Evolutionary conservation across 2,797 vertebrate genomes (phyloP), one percentile per base, ranked within the genome.

Genomic region (Mycteria americana): DNA sequence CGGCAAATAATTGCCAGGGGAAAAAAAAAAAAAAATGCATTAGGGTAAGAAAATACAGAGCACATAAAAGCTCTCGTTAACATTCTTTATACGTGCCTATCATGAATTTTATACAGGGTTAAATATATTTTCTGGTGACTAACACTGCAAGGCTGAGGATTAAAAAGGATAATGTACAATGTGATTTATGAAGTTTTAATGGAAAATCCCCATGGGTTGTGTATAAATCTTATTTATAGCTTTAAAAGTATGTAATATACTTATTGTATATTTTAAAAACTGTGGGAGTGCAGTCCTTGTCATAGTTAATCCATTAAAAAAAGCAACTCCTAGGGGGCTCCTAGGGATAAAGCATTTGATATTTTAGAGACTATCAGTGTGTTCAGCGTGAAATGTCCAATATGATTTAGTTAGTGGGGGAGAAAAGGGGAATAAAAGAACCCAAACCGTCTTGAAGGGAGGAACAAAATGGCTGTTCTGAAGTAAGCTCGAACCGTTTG

Each of bases 151-250:
- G 94, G 92, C 96, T 91, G 93, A 82, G 95, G 95, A 98, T 98
- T 97, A 97, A 96, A 96, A 96, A 83, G 95, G 97, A 97, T 97
- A 97, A 97, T 93, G 96, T 74, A 96, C 97, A 95, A 97, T 79
- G 93, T 97, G 98, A 98, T 98, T 98, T 97, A 97, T 97, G 97
- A 97, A 98, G 93, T 97, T 98, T 98, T 98, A 98, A 98, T 98
- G 97, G 97, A 97, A 98, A 97, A 98, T 97, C 97, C 97, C 97
- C 97, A 97, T 96, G 97, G 97, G 97, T 97, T 97, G 96, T 95
- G 90, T 97, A 97, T 97, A 98, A 98, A 98, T 97, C 98, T 97
- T 97, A 98, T 98, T 98, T 97, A 98, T 97, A 97, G 97, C 96
- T 85, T 95, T 96, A 95, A 95, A 97, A 97, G 95, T 97, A 94